Conservation (phyloP, 2,888 invertebrate genomes). For the Norana najaformis region DNA sequence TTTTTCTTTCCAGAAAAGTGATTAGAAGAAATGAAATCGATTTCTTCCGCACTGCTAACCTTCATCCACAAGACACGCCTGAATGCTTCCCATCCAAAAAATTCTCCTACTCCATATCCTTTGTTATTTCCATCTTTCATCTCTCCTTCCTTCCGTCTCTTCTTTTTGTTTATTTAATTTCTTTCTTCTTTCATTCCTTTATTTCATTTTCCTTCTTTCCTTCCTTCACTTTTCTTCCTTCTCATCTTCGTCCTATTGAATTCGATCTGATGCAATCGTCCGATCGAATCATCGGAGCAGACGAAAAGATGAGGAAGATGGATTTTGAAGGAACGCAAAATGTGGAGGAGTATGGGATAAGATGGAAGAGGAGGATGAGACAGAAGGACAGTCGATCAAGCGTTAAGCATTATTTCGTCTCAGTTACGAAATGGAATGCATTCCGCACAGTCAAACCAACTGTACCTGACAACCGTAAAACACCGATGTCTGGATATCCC, state of each 20-base stretch:
- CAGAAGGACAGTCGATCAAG: not conserved
- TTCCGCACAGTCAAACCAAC: not conserved
- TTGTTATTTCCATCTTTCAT: not conserved
- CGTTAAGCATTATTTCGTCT: not conserved
- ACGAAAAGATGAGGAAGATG: no score
- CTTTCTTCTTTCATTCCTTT: not conserved
- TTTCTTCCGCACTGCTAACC: not conserved
- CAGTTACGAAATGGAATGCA: not conserved
- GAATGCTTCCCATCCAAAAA: not conserved
- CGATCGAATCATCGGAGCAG: no score
- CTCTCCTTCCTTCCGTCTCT: not conserved
- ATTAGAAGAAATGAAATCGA: not conserved
- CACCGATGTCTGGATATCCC: no score
- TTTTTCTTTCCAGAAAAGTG: not conserved
- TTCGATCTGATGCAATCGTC: no score
- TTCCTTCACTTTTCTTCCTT: not conserved
- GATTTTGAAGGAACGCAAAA: no score
- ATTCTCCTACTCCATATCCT: not conserved
- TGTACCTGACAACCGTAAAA: no score
- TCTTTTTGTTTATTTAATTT: not conserved
- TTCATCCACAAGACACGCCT: not conserved
- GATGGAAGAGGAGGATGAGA: not conserved
- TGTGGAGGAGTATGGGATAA: not conserved
- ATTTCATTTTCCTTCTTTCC: not conserved
- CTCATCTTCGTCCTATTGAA: no score